Base-by-base conservation (phyloP, 2,888 invertebrate genomes). In the Epinotia nisella region DNA sequence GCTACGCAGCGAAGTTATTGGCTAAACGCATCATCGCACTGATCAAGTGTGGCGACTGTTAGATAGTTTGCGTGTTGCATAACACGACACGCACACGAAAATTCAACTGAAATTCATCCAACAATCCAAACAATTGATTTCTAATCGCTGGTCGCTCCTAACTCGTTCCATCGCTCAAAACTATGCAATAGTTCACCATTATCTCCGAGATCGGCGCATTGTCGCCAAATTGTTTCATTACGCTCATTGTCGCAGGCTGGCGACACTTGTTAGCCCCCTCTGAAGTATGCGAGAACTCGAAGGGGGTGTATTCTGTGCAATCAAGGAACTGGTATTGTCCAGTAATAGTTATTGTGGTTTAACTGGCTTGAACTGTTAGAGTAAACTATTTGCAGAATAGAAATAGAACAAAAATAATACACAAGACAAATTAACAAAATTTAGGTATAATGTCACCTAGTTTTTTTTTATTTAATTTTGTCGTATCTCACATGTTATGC, bases 201-300 rank as follows among this genome's bases (percentile, higher is more conserved):
- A 84, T 81, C 81, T 75, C 75, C 75, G 75, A 80, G 76, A 82
- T 81, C 79, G 77, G 78, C 67, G 78, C 81, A 82, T 84, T 83
- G 84, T 83, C 85, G 81, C 87, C 86, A 86, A 89, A 89, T 89
- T 88, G 87, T 88, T 87, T 86, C 88, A 88, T 87, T 87, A 87
- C 83, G 78, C 81, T 83, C 83, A 85, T 87, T 88, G 87, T 85
- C 79, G 81, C 75, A 35, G n/a, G 65, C 55, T 21, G 29, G 71
- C 59, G 69, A 75, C 76, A 74, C 66, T 70, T 77, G 71, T 71
- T 75, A 75, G 75, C 74, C 71, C 66, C 41, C 35, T 41, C 29
- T 15, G n/a, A 45, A 29, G 17, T 68, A 56, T 55, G 24, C n/a
- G 53, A 39, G 60, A 59, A 15, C 19, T 4, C 29, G 58, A 24